phyloP scores from a whole-genome alignment of 35 echinoderm and acorn worm genomes.

The Anneissia japonica region DNA sequence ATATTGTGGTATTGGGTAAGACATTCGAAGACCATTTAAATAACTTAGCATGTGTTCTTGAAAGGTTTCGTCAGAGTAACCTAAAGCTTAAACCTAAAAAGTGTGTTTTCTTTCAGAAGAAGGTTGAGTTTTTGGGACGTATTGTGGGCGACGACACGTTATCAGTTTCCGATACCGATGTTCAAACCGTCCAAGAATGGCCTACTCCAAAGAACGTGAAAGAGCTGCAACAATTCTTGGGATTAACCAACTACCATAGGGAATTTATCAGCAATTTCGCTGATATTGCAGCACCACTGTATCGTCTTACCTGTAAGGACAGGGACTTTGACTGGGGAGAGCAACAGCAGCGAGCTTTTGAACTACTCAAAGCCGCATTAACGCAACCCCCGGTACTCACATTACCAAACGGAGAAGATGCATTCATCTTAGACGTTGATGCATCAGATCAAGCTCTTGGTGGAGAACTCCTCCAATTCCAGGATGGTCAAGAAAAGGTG shows the following conservation, averaged over 20 bases:
- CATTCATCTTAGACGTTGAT: neutral
- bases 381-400: neutral
- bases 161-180: neutral
- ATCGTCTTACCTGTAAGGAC: no score
- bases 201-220: neutral
- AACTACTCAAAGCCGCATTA: neutral
- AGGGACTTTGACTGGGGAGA: neutral
- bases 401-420: neutral
- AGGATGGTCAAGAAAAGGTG: neutral
- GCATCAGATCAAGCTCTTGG: neutral
- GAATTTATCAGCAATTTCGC: constrained; percentile 30
- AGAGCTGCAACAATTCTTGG: constrained; percentile 37
- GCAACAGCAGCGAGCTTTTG: neutral
- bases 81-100: constrained; percentile 36
- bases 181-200: constrained; percentile 16
- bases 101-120: constrained; percentile 12
- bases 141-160: neutral
- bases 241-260: constrained; percentile 38
- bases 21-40: constrained; percentile 15
- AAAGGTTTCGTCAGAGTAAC: neutral
- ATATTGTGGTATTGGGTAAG: constrained; percentile 12
- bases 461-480: neutral
- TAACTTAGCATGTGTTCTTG: neutral
- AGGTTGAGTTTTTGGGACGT: constrained; percentile 25
- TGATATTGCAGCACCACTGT: neutral